phyloP scores from a whole-genome alignment of 1,140 invertebrate species.

The Megathymus violae region DNA sequence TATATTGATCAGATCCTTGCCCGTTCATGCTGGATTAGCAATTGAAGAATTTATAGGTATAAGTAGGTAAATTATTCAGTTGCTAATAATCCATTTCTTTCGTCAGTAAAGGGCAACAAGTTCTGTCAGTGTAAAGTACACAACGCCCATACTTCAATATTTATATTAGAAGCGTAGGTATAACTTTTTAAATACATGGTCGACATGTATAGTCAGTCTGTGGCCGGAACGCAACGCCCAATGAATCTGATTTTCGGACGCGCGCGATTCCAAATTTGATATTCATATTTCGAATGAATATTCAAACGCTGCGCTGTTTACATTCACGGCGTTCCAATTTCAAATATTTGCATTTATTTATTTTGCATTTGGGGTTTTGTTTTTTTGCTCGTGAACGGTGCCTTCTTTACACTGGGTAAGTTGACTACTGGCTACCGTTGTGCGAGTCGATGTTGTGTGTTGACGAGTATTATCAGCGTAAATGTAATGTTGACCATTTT shows the following conservation, averaged over 20 bases:
- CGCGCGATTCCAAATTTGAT: conserved; percentile 69
- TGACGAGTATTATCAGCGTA: no score
- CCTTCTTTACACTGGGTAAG: background rate
- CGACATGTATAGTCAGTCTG: conserved; percentile 19
- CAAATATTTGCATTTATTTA: conserved; percentile 79
- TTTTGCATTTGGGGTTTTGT: conserved; percentile 62
- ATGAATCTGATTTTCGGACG: conserved; percentile 72
- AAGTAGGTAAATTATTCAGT: no score
- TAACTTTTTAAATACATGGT: background rate
- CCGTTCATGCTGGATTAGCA: no score
- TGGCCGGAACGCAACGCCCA: conserved; percentile 42
- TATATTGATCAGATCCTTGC: no score
- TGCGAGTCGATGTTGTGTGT: no score
- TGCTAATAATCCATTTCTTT: no score
- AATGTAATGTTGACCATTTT: no score
- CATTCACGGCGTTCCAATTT: conserved; percentile 76
- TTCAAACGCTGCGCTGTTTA: conserved; percentile 72
- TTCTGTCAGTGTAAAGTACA: no score
- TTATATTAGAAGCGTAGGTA: background rate
- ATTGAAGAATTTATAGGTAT: no score
- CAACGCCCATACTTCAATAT: no score
- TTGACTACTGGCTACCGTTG: background rate
- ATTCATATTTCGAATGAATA: conserved; percentile 78
- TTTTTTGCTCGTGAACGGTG: conserved; percentile 42
- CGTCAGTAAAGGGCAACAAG: no score